Conservation (phyloP, 2,888 invertebrate genomes). For the Calameuta pallipes region DNA sequence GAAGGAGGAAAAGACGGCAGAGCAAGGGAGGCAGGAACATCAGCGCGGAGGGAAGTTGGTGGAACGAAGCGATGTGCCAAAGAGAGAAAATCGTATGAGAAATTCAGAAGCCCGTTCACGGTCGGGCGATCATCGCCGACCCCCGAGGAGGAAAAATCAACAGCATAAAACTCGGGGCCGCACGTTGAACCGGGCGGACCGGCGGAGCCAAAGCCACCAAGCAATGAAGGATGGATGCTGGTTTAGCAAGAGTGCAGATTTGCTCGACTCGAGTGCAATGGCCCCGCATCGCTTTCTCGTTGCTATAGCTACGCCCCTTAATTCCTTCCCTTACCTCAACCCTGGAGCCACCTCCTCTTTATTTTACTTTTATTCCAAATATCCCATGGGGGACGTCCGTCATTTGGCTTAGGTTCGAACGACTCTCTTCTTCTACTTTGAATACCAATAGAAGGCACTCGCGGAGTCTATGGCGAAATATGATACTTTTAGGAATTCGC, state of each 20-base stretch:
- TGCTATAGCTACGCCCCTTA: constrained; percentile 56
- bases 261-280: constrained; percentile 60
- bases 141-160: neutral
- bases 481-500: neutral
- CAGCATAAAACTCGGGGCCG: constrained; percentile 18
- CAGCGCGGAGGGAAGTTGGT: constrained; percentile 28
- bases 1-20: constrained; percentile 2
- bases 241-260: constrained; percentile 63
- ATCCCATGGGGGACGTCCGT: constrained; percentile 52
- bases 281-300: constrained; percentile 56
- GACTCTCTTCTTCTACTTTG: constrained; percentile 24
- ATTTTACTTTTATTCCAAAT: constrained; percentile 55
- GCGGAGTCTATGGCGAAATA: neutral
- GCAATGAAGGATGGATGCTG: constrained; percentile 63
- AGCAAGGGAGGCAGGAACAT: constrained; percentile 13
- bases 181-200: constrained; percentile 40
- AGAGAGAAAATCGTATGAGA: neutral
- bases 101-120: neutral
- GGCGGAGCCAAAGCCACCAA: constrained; percentile 44
- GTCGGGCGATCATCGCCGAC: neutral
- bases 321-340: constrained; percentile 32
- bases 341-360: constrained; percentile 35
- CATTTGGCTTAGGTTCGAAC: constrained; percentile 46
- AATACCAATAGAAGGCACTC: neutral
- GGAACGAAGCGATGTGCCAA: constrained; percentile 31